These are phyloP conservation scores for Lacerta agilis DNA, from an alignment of 2,797 vertebrate species.

Conservation along the genomic window DNA sequence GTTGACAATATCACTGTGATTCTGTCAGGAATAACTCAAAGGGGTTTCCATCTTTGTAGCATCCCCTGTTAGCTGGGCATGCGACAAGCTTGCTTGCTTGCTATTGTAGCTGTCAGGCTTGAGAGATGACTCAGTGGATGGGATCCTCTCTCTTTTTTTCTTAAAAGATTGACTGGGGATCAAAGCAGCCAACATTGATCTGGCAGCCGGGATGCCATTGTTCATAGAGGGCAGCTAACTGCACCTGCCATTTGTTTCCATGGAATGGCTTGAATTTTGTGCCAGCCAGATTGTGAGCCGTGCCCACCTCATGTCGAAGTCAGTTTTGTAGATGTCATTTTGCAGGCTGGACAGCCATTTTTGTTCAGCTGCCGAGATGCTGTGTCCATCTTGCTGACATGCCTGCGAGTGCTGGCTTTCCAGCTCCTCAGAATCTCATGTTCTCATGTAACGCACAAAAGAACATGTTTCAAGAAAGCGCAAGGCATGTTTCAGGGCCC, in stretches of 20 bases:
- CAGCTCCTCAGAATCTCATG: neutral
- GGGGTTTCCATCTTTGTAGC: constrained; percentile 12
- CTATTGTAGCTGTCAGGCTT: constrained; percentile 3
- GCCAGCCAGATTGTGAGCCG: neutral
- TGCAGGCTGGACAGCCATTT: neutral
- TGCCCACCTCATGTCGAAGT: neutral
- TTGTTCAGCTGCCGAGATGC: constrained; percentile 1
- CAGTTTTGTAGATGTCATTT: neutral
- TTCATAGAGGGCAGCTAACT: constrained; percentile 14
- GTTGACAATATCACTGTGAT: neutral
- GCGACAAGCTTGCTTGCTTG: constrained; percentile 10
- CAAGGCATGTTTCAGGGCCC: neutral
- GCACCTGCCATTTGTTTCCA: constrained; percentile 19
- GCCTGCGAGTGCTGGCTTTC: neutral
- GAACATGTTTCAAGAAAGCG: neutral
- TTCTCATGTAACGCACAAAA: neutral
- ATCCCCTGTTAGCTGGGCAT: neutral
- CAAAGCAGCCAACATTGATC: neutral
- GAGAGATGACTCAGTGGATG: constrained; percentile 19
- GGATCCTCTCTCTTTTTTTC: neutral
- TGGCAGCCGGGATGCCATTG: neutral
- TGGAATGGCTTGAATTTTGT: neutral
- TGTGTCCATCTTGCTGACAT: neutral
- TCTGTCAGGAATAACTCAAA: constrained; percentile 30
- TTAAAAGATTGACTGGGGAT: constrained; percentile 5